Conservation (phyloP, 2,797 vertebrate genomes). For the Chrosomus eos region DNA sequence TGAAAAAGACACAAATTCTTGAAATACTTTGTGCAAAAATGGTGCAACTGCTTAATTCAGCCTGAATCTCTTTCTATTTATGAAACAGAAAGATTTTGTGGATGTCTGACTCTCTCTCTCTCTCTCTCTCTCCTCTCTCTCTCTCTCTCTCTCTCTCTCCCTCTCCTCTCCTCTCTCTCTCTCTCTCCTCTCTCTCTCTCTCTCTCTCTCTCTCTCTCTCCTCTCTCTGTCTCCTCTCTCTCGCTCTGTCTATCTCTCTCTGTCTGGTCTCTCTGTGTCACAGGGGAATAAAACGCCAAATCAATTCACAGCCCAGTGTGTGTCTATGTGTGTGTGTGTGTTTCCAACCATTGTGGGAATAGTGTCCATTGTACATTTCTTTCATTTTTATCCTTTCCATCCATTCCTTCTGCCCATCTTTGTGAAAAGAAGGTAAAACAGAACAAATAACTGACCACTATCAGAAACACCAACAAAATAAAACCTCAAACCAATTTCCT, state of each 20-base stretch:
- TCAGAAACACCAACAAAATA: conserved; percentile 40
- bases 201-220: background rate
- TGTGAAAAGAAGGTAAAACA: conserved; percentile 27
- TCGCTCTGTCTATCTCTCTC: background rate
- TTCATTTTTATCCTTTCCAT: conserved; percentile 5
- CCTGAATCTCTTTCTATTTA: conserved; percentile 17
- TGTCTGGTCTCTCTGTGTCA: conserved; percentile 1
- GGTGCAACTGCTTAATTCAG: conserved; percentile 10
- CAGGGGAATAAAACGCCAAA: conserved; percentile 21
- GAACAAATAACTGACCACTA: conserved; percentile 25
- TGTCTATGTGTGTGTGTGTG: background rate
- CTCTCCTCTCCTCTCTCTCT: background rate
- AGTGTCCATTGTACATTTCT: conserved; percentile 21
- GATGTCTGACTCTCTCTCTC: background rate
- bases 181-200: conserved; percentile 3
- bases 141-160: background rate
- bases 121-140: conserved; percentile 7
- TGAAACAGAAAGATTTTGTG: conserved; percentile 6
- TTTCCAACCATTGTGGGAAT: background rate
- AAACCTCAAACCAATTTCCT: conserved; percentile 56
- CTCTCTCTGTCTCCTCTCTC: too few species aligned
- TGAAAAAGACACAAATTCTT: background rate
- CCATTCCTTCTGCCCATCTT: conserved; percentile 25
- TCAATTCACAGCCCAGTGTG: conserved; percentile 15
- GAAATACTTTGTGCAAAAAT: conserved; percentile 34